These are phyloP conservation scores for Erpetoichthys calabaricus DNA, from an alignment of 2,797 vertebrate species.

Conservation along the genomic window DNA sequence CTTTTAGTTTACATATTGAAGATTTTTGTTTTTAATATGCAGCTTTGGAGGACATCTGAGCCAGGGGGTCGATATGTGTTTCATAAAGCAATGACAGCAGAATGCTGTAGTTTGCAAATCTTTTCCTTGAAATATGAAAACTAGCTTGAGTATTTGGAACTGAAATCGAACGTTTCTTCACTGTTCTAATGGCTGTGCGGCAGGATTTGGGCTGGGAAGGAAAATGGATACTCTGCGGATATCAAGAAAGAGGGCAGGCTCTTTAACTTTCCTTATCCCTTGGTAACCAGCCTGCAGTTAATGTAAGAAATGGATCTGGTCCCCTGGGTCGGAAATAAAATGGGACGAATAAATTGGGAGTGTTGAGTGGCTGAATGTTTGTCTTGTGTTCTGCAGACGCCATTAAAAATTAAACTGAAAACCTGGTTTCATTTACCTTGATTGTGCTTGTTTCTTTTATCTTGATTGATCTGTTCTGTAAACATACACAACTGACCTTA, in stretches of 20 bases:
- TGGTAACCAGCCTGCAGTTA: slow-evolving; percentile 26
- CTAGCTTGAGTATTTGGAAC: slow-evolving; percentile 3
- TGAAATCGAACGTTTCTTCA: slow-evolving; percentile 16
- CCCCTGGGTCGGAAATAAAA: slow-evolving; percentile 20
- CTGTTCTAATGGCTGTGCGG: slow-evolving; percentile 13
- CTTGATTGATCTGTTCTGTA: slow-evolving; percentile 32
- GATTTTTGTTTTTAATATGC: slow-evolving; percentile 34
- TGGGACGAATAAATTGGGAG: slow-evolving; percentile 16
- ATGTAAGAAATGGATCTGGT: slow-evolving; percentile 27
- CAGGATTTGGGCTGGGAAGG: slow-evolving; percentile 7
- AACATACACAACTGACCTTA: slow-evolving; percentile 37
- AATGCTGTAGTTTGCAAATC: slow-evolving; percentile 29
- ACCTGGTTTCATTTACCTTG: slow-evolving; percentile 26
- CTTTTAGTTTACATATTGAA: slow-evolving; percentile 61
- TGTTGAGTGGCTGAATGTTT: slow-evolving; percentile 17
- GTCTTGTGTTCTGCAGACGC: slow-evolving; percentile 40
- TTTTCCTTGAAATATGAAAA: slow-evolving; percentile 14
- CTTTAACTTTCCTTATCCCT: slow-evolving; percentile 24
- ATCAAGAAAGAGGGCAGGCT: slow-evolving; percentile 9
- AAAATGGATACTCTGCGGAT: slow-evolving; percentile 11
- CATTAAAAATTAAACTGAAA: slow-evolving; percentile 57
- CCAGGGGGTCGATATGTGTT: slow-evolving; percentile 26
- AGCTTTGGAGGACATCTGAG: slow-evolving; percentile 36
- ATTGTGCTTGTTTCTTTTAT: slow-evolving; percentile 21
- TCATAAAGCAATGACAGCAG: slow-evolving; percentile 23